Evolutionary conservation across 2,113 vertebrate genomes (phyloP), one percentile per base, ranked within the genome.

Genomic region (Todiramphus chloris): DNA sequence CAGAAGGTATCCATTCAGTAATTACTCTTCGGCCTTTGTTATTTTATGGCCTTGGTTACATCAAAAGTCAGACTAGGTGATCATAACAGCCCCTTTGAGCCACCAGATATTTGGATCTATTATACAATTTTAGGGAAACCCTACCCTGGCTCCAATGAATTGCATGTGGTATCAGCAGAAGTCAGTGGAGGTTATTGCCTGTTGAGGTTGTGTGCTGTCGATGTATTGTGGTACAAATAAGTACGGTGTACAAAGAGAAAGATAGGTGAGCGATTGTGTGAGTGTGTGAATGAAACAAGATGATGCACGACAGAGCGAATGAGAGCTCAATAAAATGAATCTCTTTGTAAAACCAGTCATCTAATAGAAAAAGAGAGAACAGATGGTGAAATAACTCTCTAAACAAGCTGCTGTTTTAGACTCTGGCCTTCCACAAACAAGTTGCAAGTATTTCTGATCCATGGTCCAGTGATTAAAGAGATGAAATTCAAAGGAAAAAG

Each of bases 401-500:
- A 85, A 94, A 93, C 83, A 94, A 96, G 94, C 90, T 89, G 86
- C 88, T 96, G 81, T 92, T 96, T 91, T 88, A 96, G 89, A 77
- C 93, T 94, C 35, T 60, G 70, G 82, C 89, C 92, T 85, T 97
- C 93, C 93, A 95, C 87, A 96, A 93, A 97, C 97, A 96, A 98
- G 95, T 97, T 90, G 94, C 46, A 66, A 92, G 83, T 87, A 97
- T 94, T 97, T 96, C 96, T 96, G 95, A 97, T 96, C 89, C 96
- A 96, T 94, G 97, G 96, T 97, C 97, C 97, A 97, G 97, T 98
- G 97, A 98, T 98, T 98, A 97, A 97, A 98, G 97, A 97, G 91
- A 97, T 35, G 74, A 91, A 95, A 97, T 96, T 98, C 98, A 98
- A 98, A 98, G 94, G 96, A 96, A 66, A 88, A 95, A 86, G 80